Percentiles rank a stretch among this genome's conserved stretches.
These are phyloP conservation scores for Syrista parreyssii DNA, from an alignment of 2,888 invertebrate genomes.

Conservation along the genomic window DNA sequence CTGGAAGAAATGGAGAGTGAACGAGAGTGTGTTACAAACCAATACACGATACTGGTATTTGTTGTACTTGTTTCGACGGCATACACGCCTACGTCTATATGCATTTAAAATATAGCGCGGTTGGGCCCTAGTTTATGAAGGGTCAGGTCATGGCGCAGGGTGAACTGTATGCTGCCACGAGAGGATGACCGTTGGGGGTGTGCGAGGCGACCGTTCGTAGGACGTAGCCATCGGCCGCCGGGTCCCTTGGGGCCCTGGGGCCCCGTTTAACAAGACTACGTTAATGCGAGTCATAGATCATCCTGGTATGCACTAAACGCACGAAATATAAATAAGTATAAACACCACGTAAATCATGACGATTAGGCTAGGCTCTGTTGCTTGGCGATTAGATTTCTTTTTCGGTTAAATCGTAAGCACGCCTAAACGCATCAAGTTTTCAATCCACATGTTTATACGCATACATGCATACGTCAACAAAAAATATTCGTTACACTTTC, in stretches of 20 bases:
- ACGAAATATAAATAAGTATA: conserved; percentile 63
- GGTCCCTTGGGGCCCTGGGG: conserved; percentile 45
- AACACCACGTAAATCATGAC: conserved; percentile 63
- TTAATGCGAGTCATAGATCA: conserved; percentile 65
- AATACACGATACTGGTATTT: conserved; percentile 49
- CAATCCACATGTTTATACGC: too few species aligned
- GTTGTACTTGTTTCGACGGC: conserved; percentile 60
- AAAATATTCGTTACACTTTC: too few species aligned
- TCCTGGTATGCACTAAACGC: conserved; percentile 60
- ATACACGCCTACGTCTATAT: conserved; percentile 63
- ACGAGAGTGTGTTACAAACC: conserved; percentile 37
- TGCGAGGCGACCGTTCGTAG: conserved; percentile 23
- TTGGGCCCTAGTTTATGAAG: conserved; percentile 65
- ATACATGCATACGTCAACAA: too few species aligned
- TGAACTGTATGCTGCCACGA: conserved; percentile 18
- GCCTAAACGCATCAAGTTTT: background rate
- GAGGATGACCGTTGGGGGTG: conserved; percentile 32
- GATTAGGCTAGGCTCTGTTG: conserved; percentile 38
- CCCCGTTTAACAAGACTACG: conserved; percentile 64
- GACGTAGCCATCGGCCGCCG: conserved; percentile 32
- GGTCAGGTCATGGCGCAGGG: conserved; percentile 60
- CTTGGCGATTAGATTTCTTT: background rate
- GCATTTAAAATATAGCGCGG: conserved; percentile 64
- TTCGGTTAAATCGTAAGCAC: background rate
- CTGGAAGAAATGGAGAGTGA: background rate